These are phyloP conservation scores for Chelidonichthys spinosus DNA, from an alignment of 2,797 vertebrate genomes.

Conservation along the genomic window DNA sequence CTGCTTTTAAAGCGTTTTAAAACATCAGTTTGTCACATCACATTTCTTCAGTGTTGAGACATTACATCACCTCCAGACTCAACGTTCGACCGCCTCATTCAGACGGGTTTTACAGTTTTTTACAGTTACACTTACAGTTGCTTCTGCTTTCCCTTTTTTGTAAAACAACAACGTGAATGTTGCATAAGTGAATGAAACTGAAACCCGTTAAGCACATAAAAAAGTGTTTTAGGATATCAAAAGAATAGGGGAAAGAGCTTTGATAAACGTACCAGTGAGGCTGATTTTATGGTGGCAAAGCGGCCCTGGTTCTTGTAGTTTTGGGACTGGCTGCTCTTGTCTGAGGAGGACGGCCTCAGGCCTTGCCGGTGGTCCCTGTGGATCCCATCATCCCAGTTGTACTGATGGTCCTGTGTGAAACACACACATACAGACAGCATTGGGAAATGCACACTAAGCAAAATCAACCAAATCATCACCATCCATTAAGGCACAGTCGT, in stretches of 20 bases:
- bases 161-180: constrained; percentile 18
- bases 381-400: constrained; percentile 94
- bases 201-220: constrained; percentile 3
- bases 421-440: not conserved
- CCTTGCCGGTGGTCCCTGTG: constrained; percentile 94
- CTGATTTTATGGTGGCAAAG: constrained; percentile 99
- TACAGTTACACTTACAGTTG: too few relatives aligned
- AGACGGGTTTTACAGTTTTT: constrained; percentile 20
- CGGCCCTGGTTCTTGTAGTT: constrained; percentile 97
- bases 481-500: not conserved
- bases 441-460: not conserved
- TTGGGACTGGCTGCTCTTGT: constrained; percentile 91
- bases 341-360: constrained; percentile 89
- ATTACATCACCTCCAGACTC: constrained; percentile 15
- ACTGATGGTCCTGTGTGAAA: constrained; percentile 93
- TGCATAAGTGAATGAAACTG: not conserved
- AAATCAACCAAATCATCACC: not conserved
- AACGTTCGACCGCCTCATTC: constrained; percentile 1
- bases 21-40: constrained; percentile 6
- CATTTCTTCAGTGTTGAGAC: not conserved
- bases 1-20: not conserved
- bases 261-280: constrained; percentile 91
- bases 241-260: not conserved
- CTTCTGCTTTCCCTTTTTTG: not conserved
- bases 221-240: not conserved